Percentiles rank a stretch among this genome's conserved stretches.
These are phyloP conservation scores for Hydractinia symbiolongicarpus DNA, from an alignment of 30 jellyfish, hydroid and myxozoan genomes.

Conservation along the genomic window DNA sequence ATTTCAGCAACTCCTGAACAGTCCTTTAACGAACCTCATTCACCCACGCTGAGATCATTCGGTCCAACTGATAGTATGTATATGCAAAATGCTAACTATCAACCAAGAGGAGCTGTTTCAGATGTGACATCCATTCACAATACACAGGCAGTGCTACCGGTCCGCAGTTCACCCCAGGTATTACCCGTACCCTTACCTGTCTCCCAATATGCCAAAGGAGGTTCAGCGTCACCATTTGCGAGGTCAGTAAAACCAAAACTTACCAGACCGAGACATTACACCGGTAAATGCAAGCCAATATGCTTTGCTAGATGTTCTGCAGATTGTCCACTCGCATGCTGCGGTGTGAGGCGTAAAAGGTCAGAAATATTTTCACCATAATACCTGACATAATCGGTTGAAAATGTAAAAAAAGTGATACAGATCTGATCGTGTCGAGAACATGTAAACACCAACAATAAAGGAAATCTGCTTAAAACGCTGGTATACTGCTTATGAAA, in stretches of 20 bases:
- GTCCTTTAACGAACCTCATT: too few relatives aligned
- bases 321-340: constrained; percentile 31
- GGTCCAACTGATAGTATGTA: background rate
- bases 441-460: too few relatives aligned
- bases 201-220: background rate
- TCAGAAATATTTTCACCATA: background rate
- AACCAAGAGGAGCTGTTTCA: background rate
- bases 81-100: background rate
- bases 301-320: constrained; percentile 28
- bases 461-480: too few relatives aligned
- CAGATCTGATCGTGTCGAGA: too few relatives aligned
- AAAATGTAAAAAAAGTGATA: too few relatives aligned
- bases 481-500: too few relatives aligned
- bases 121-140: too few relatives aligned
- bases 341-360: constrained; percentile 16
- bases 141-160: too few relatives aligned
- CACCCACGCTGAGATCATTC: constrained; percentile 5
- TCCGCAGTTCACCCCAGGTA: background rate
- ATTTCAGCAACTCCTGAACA: constrained; percentile 1
- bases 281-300: constrained; percentile 16
- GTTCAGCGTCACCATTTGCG: background rate
- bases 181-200: background rate
- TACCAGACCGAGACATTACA: background rate
- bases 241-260: background rate
- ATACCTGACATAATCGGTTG: too few relatives aligned